A percentile compares a stretch with the other conserved stretches of the same genome.
Conservation (phyloP, 2,797 vertebrate genomes). For the Cossypha caffra region DNA sequence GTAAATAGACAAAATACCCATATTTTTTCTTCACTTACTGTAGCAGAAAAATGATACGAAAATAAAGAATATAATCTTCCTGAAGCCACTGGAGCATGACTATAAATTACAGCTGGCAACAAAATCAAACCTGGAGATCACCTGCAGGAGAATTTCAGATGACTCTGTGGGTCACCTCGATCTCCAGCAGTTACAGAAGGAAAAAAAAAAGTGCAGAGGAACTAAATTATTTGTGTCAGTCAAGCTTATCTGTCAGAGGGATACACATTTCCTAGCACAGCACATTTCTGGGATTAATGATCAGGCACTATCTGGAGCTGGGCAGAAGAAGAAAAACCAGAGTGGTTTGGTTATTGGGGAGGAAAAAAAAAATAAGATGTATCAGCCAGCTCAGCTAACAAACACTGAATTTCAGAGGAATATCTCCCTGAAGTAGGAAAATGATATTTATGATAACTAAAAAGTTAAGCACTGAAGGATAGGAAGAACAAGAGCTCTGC, state of each 20-base stretch:
- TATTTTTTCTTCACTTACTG: not conserved
- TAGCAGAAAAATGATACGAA: not conserved
- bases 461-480: not conserved
- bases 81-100: not conserved
- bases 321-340: not conserved
- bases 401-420: not conserved
- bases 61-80: not conserved
- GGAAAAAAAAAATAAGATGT: not conserved
- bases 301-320: not conserved
- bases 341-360: not conserved
- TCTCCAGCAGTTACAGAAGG: constrained; percentile 6
- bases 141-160: not conserved
- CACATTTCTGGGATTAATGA: not conserved
- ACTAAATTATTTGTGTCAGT: constrained; percentile 26
- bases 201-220: not conserved
- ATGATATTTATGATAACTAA: not conserved
- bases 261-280: not conserved
- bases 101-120: not conserved
- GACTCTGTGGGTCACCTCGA: not conserved
- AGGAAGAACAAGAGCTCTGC: not conserved
- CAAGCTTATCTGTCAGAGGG: constrained; percentile 10
- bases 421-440: not conserved
- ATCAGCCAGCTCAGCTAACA: not conserved
- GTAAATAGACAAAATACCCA: not conserved
- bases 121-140: not conserved